Conservation (phyloP, 23 tunicate species). For the Clavelina lepadiformis region DNA sequence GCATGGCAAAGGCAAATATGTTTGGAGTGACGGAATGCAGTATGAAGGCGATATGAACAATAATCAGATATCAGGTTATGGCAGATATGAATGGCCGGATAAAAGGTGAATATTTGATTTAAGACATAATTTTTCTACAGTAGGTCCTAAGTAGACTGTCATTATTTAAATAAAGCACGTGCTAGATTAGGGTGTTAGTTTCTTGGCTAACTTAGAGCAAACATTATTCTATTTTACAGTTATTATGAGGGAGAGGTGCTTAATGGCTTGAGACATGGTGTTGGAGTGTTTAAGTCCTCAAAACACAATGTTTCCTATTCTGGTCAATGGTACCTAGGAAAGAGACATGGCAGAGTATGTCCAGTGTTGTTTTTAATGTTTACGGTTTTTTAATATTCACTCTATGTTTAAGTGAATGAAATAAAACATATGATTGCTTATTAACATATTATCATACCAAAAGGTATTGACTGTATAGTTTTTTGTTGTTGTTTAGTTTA, state of each 20-base stretch:
- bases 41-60: conserved; percentile 81
- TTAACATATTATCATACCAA: not conserved
- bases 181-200: too few relatives aligned
- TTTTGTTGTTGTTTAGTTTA: not conserved
- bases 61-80: conserved; percentile 86
- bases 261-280: conserved; percentile 87
- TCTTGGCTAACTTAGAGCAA: too few relatives aligned
- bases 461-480: not conserved
- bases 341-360: conserved; percentile 82
- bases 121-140: too few relatives aligned
- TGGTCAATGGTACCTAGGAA: conserved; percentile 94
- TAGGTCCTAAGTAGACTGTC: too few relatives aligned
- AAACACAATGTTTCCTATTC: conserved; percentile 68
- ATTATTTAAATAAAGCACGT: too few relatives aligned
- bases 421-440: not conserved
- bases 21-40: conserved; percentile 73
- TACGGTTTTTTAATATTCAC: too few relatives aligned
- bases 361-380: not conserved
- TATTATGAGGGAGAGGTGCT: conserved; percentile 90
- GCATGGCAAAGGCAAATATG: conserved; percentile 84
- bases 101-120: conserved; percentile 21
- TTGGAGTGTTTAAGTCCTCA: conserved; percentile 85
- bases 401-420: too few relatives aligned
- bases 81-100: conserved; percentile 86
- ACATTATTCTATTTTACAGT: too few relatives aligned